Evolutionary conservation across 2,797 vertebrate genomes (phyloP).

Genomic region (Pseudochirops corinnae): DNA sequence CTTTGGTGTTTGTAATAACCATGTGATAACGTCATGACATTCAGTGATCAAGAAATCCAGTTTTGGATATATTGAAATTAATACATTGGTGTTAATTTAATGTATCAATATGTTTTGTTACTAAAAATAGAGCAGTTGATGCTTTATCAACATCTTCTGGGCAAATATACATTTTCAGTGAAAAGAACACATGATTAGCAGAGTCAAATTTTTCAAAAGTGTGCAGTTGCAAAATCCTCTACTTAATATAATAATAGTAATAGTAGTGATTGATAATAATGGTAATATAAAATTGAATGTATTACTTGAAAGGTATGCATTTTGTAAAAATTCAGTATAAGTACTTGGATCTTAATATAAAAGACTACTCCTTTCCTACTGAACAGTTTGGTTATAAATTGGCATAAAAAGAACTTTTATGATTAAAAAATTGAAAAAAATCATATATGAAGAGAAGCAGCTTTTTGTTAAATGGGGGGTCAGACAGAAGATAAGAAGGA

Average conservation of each 20-base stretch:
- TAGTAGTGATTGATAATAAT: not conserved
- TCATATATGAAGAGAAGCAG: not conserved
- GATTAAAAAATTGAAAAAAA: not conserved
- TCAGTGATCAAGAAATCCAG: not conserved
- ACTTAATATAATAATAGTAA: not conserved
- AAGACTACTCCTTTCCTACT: not conserved
- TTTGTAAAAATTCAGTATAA: not conserved
- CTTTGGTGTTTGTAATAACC: not conserved
- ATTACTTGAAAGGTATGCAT: not conserved
- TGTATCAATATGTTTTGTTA: not conserved
- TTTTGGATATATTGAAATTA: not conserved
- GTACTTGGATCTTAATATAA: not conserved
- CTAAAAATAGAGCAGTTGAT: not conserved
- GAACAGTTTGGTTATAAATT: not conserved
- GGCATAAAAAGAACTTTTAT: not conserved
- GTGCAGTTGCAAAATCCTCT: not conserved
- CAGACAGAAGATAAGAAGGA: not conserved
- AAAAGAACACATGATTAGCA: not conserved
- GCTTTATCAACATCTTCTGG: not conserved
- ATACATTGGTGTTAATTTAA: not conserved
- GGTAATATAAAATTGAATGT: not conserved
- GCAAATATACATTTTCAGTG: not conserved
- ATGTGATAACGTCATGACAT: not conserved
- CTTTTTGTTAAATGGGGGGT: not conserved
- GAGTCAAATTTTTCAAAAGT: not conserved